Evolutionary conservation across 2,797 vertebrate genomes (phyloP).

Genomic region (Sphenodon punctatus): DNA sequence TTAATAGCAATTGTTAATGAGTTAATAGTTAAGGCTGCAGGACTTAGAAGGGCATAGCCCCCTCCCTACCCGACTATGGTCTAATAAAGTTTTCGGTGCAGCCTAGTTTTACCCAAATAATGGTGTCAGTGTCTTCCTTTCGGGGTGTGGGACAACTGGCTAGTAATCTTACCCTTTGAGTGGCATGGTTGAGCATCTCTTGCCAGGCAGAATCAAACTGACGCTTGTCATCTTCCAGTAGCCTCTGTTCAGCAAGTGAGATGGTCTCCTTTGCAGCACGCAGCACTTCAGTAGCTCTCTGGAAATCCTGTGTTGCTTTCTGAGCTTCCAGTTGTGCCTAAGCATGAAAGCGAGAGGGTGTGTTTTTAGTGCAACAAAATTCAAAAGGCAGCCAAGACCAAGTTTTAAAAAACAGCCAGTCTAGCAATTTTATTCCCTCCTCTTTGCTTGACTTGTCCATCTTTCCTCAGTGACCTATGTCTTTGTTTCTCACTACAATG

Average conservation of each 20-base stretch:
- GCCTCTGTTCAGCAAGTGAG: slow-evolving; percentile 90
- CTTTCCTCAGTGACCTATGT: no score
- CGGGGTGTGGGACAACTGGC: accelerated
- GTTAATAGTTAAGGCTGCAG: no score
- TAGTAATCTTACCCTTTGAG: slow-evolving; percentile 83
- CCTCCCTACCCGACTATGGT: no score
- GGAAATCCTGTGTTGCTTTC: slow-evolving; percentile 94
- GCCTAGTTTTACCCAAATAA: no score
- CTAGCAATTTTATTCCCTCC: background rate
- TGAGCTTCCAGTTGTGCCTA: slow-evolving; percentile 96
- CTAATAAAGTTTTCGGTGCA: no score
- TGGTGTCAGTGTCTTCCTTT: no score
- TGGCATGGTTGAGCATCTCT: slow-evolving; percentile 98
- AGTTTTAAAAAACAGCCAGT: background rate
- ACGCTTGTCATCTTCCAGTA: slow-evolving; percentile 91
- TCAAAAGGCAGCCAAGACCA: background rate
- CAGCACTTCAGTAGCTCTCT: slow-evolving; percentile 92
- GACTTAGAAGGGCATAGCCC: no score
- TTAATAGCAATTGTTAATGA: no score
- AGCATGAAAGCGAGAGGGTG: background rate
- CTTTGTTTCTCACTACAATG: background rate
- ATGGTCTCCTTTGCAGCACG: slow-evolving; percentile 96
- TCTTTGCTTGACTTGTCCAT: background rate
- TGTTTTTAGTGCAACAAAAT: background rate
- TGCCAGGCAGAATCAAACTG: slow-evolving; percentile 98